A percentile compares a stretch with the other conserved stretches of the same genome.
phyloP scores from a whole-genome alignment of 2,888 invertebrate genomes.

The Hydropsyche betteni region DNA sequence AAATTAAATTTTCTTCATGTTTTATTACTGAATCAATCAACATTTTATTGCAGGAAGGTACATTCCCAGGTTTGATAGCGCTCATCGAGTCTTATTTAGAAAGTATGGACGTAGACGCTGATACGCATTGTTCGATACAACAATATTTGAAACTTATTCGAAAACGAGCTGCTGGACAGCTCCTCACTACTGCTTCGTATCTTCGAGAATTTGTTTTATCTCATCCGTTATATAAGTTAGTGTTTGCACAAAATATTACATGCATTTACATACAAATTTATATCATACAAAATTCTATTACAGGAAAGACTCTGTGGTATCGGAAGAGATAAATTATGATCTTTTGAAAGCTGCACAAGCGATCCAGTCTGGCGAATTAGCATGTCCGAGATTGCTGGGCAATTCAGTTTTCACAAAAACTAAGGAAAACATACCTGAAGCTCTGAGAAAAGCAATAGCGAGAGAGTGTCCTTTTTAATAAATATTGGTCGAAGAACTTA shows the following conservation, averaged over 20 bases:
- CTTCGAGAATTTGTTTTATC: constrained; percentile 87
- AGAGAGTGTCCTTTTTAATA: constrained; percentile 59
- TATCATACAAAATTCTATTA: constrained; percentile 53
- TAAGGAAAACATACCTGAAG: constrained; percentile 84
- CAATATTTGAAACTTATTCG: constrained; percentile 95
- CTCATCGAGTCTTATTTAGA: constrained; percentile 93
- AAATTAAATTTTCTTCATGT: not conserved
- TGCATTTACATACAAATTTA: not conserved
- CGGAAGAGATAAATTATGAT: constrained; percentile 91
- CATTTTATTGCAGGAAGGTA: constrained; percentile 70
- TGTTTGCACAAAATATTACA: constrained; percentile 45
- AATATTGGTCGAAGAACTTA: no score
- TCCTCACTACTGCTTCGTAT: constrained; percentile 95
- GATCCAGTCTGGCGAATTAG: constrained; percentile 75
- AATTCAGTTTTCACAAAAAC: constrained; percentile 80
- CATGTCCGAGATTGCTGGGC: constrained; percentile 82
- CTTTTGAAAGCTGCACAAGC: constrained; percentile 78
- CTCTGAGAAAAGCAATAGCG: constrained; percentile 70
- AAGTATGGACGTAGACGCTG: constrained; percentile 97
- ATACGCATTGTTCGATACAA: constrained; percentile 96
- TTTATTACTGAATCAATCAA: constrained; percentile 13
- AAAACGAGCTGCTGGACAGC: constrained; percentile 85
- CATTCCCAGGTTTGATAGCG: constrained; percentile 94
- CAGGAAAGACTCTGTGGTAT: constrained; percentile 89
- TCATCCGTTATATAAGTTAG: constrained; percentile 91